These are phyloP conservation scores for Apostichopus californicus DNA, from an alignment of 35 echinoderm and acorn worm species.

Conservation along the genomic window DNA sequence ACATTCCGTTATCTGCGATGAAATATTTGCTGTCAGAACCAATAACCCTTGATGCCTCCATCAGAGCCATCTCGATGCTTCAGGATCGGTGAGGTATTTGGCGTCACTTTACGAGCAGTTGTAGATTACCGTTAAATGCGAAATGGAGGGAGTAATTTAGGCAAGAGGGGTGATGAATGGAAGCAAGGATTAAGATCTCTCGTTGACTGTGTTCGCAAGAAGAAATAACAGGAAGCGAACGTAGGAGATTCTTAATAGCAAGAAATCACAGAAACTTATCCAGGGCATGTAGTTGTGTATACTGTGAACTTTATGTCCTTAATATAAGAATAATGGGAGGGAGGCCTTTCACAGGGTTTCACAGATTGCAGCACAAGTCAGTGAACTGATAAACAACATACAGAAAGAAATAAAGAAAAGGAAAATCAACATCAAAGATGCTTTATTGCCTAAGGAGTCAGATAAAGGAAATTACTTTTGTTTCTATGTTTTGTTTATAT, in stretches of 20 bases:
- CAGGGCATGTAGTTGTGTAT: neutral
- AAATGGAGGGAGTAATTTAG: slow-evolving; percentile 41
- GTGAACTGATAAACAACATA: neutral
- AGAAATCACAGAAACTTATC: slow-evolving; percentile 22
- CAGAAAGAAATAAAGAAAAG: no score
- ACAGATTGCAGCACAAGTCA: neutral
- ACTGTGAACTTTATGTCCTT: neutral
- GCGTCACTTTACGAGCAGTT: slow-evolving; percentile 29
- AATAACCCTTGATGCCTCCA: slow-evolving; percentile 44
- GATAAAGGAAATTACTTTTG: no score
- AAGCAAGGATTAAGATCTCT: neutral
- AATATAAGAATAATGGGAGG: slow-evolving; percentile 33
- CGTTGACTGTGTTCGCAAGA: neutral
- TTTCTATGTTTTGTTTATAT: no score
- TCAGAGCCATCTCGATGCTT: slow-evolving; percentile 4
- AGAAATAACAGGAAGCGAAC: slow-evolving; percentile 40
- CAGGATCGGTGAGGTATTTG: slow-evolving; percentile 11
- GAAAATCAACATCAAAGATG: no score
- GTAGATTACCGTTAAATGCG: slow-evolving; percentile 47
- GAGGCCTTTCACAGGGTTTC: neutral
- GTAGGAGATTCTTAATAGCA: slow-evolving; percentile 5
- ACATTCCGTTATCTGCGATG: slow-evolving; percentile 31
- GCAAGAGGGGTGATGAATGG: neutral
- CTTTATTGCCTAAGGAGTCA: no score
- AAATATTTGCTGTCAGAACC: slow-evolving; percentile 48